These are phyloP conservation scores for Ascaphus truei DNA, from an alignment of 2,113 vertebrate genomes.

Conservation along the genomic window DNA sequence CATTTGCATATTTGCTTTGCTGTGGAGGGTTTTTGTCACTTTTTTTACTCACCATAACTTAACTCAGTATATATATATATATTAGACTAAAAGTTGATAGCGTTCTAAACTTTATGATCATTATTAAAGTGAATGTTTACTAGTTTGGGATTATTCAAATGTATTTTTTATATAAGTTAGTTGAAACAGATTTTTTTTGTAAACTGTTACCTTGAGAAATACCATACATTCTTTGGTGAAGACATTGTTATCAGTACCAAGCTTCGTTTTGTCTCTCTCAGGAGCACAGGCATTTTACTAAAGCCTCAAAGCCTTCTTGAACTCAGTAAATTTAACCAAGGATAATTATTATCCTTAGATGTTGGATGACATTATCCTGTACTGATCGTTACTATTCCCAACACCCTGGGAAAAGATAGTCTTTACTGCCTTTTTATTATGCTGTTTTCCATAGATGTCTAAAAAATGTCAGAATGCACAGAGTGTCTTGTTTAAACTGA, in stretches of 20 bases:
- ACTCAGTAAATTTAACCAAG: slow-evolving; percentile 18
- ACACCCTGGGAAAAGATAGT: slow-evolving; percentile 17
- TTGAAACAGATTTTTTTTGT: too few relatives aligned
- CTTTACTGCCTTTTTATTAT: slow-evolving; percentile 1
- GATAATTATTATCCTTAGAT: slow-evolving; percentile 24
- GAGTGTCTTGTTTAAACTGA: too few relatives aligned
- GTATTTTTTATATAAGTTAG: too few relatives aligned
- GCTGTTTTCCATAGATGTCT: neutral
- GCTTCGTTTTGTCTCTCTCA: slow-evolving; percentile 23
- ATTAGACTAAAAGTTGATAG: too few relatives aligned
- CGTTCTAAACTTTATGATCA: too few relatives aligned
- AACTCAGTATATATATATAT: too few relatives aligned
- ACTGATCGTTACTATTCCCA: slow-evolving; percentile 4
- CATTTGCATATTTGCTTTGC: too few relatives aligned
- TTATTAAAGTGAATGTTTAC: too few relatives aligned
- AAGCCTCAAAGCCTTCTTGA: slow-evolving; percentile 24
- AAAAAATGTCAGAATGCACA: too few relatives aligned
- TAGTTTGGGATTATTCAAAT: too few relatives aligned
- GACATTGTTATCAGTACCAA: slow-evolving; percentile 27
- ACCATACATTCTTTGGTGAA: slow-evolving; percentile 16
- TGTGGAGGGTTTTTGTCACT: too few relatives aligned
- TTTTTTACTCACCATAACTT: too few relatives aligned
- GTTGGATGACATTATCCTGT: slow-evolving; percentile 25
- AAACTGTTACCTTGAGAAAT: slow-evolving; percentile 21
- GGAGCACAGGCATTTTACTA: slow-evolving; percentile 6